A percentile compares a stretch with the other conserved stretches of the same genome.
Evolutionary conservation across 2,113 vertebrate genomes (phyloP).

Genomic region (Caretta caretta): DNA sequence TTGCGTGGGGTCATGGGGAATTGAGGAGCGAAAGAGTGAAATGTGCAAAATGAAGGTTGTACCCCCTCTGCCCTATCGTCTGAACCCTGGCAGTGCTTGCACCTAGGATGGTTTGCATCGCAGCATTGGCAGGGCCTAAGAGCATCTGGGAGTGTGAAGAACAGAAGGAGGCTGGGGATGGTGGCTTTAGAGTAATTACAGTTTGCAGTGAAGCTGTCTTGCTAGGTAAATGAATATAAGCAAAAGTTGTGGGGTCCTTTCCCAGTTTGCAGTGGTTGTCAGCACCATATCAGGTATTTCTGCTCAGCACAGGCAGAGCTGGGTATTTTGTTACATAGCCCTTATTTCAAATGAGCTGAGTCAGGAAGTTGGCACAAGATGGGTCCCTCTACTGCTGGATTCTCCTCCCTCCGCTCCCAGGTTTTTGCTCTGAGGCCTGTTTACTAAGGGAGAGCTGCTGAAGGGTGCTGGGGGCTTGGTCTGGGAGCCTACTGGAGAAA

Average conservation of each 20-base stretch:
- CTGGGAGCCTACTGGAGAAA: not conserved
- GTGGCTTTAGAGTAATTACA: not conserved
- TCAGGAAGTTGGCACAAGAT: not conserved
- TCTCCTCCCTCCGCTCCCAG: not conserved
- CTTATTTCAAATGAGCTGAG: not conserved
- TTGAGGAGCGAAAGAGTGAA: not conserved
- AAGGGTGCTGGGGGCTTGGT: not conserved
- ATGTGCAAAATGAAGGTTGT: not conserved
- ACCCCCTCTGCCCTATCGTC: not conserved
- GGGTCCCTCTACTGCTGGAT: not conserved
- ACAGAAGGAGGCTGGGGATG: not conserved
- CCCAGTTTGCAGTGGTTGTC: no score
- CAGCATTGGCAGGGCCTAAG: not conserved
- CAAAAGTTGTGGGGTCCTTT: not conserved
- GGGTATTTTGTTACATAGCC: not conserved
- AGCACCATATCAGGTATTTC: not conserved
- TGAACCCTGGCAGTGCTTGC: not conserved
- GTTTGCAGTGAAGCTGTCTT: not conserved
- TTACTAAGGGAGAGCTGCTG: not conserved
- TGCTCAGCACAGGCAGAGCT: not conserved
- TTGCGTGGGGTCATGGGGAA: not conserved
- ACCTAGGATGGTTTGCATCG: not conserved
- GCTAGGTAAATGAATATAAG: not conserved
- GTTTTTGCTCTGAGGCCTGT: not conserved
- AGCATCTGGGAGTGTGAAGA: not conserved